Evolutionary conservation across 1,140 invertebrate genomes (phyloP).

Genomic region (Euwallacea fornicatus): DNA sequence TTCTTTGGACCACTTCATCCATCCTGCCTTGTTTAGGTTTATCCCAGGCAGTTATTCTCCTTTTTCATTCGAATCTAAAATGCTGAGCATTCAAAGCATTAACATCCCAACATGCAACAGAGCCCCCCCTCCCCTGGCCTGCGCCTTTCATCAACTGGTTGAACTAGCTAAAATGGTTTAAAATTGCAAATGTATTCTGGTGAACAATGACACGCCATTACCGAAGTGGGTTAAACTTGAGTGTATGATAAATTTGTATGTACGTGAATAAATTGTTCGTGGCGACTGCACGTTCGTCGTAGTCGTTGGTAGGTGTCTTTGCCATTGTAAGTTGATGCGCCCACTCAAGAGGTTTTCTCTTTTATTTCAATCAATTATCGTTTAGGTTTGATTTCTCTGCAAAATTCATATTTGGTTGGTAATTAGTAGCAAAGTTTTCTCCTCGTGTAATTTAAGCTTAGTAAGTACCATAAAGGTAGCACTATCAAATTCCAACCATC

Average conservation of each 20-base stretch:
- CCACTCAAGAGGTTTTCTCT: background rate
- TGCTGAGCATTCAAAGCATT: background rate
- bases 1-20: background rate
- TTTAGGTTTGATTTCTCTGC: no score
- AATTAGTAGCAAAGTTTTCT: no score
- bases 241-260: constrained; percentile 24
- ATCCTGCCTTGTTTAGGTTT: background rate
- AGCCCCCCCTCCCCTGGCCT: background rate
- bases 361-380: no score
- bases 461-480: no score
- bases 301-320: constrained; percentile 20
- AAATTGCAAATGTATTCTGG: constrained; percentile 28
- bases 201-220: constrained; percentile 32
- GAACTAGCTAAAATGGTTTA: constrained; percentile 6
- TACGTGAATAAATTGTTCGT: constrained; percentile 26
- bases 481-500: no score
- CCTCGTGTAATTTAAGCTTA: no score
- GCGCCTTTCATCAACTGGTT: background rate
- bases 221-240: constrained; percentile 30
- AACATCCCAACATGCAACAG: background rate
- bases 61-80: background rate
- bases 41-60: background rate
- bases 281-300: constrained; percentile 20
- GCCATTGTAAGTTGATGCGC: constrained; percentile 14
- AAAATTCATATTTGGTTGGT: no score